phyloP scores from a whole-genome alignment of 64 coral and sea anemone species.

The Actinia tenebrosa region DNA sequence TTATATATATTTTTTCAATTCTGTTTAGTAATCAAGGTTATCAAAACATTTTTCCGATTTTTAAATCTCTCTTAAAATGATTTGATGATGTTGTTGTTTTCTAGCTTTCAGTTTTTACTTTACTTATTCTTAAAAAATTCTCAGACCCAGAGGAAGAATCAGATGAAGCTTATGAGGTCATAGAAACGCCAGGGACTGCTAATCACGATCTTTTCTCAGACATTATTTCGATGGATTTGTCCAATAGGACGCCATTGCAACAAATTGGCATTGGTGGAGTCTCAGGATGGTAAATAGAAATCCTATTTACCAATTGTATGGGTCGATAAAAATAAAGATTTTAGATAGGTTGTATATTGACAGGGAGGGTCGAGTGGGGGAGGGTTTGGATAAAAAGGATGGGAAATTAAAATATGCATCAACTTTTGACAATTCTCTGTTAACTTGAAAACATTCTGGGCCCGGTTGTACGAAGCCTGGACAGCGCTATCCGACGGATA shows the following conservation, averaged over 20 bases:
- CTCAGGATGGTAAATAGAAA: conserved; percentile 30
- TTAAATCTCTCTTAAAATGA: too few relatives aligned
- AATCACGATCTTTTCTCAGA: conserved; percentile 21
- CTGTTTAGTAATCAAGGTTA: neutral
- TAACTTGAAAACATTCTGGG: too few relatives aligned
- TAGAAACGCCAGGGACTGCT: conserved; percentile 31
- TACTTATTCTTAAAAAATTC: neutral
- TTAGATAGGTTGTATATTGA: neutral
- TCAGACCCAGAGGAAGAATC: neutral
- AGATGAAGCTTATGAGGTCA: conserved; percentile 67
- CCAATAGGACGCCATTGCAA: conserved; percentile 27
- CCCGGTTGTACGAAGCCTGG: too few relatives aligned
- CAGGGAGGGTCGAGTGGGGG: neutral
- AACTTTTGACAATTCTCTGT: too few relatives aligned
- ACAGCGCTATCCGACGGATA: too few relatives aligned
- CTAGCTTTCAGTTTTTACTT: neutral
- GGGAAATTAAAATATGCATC: neutral
- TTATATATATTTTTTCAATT: neutral
- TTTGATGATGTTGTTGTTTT: neutral
- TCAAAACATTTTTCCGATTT: neutral
- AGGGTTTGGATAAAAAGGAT: neutral
- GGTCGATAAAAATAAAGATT: too few relatives aligned
- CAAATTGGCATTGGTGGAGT: conserved; percentile 46
- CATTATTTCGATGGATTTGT: conserved; percentile 46
- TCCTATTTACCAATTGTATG: too few relatives aligned